Conservation (phyloP, 2,888 invertebrate species). For the Trichogramma dendrolimi region DNA sequence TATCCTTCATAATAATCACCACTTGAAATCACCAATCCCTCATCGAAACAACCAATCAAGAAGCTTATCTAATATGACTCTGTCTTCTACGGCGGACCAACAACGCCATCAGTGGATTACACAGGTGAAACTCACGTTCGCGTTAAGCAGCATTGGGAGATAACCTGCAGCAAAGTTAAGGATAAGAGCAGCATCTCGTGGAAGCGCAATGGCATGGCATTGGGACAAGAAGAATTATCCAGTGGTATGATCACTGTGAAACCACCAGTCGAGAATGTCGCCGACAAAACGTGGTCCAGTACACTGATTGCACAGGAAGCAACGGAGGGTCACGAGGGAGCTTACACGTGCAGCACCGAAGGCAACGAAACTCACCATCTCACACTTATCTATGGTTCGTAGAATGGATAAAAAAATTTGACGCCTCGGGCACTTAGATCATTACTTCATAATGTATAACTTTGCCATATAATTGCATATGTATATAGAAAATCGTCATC, state of each 20-base stretch:
- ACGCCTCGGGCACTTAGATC: background rate
- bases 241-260: slow-evolving; percentile 32
- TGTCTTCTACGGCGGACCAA: background rate
- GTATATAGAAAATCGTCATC: too few relatives aligned
- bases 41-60: background rate
- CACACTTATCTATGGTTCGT: slow-evolving; percentile 44
- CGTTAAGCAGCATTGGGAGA: slow-evolving; percentile 43
- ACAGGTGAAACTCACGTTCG: slow-evolving; percentile 35
- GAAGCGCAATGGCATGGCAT: slow-evolving; percentile 44
- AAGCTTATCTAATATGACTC: background rate
- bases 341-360: slow-evolving; percentile 43
- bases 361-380: slow-evolving; percentile 39
- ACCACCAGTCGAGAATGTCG: slow-evolving; percentile 3
- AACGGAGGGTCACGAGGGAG: slow-evolving; percentile 39
- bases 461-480: background rate
- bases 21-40: background rate
- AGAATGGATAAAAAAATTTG: slow-evolving; percentile 11
- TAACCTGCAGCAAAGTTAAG: slow-evolving; percentile 41
- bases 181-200: slow-evolving; percentile 38
- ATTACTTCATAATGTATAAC: background rate
- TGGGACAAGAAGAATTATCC: slow-evolving; percentile 37
- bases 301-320: slow-evolving; percentile 16
- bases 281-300: slow-evolving; percentile 9
- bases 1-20: background rate
- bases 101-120: slow-evolving; percentile 37